Conservation (phyloP, 2,888 invertebrate species). For the Sesia apiformis region DNA sequence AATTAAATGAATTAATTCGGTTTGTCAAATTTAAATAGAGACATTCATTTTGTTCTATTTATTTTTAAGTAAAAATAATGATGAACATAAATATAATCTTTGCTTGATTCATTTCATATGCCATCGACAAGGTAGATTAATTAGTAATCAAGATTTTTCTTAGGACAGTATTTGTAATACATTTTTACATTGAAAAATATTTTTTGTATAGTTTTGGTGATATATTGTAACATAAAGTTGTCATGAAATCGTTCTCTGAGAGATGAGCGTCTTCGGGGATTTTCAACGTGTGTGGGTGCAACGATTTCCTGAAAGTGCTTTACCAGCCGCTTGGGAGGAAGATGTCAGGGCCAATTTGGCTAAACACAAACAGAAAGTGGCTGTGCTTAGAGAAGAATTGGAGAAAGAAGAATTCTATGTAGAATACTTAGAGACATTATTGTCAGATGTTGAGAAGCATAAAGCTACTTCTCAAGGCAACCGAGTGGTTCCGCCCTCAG, state of each 20-base stretch:
- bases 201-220: conserved; percentile 15
- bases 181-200: conserved; percentile 13
- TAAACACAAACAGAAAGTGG: conserved; percentile 91
- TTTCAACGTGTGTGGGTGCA: conserved; percentile 94
- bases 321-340: conserved; percentile 94
- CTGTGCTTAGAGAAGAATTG: conserved; percentile 86
- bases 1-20: background rate
- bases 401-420: conserved; percentile 94
- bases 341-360: conserved; percentile 92
- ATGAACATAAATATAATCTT: too few relatives aligned
- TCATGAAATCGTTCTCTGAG: conserved; percentile 72
- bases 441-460: conserved; percentile 90
- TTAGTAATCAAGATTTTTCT: conserved; percentile 13
- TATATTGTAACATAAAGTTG: conserved; percentile 60
- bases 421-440: conserved; percentile 87
- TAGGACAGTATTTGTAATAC: conserved; percentile 45
- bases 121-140: too few relatives aligned
- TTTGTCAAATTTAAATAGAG: background rate
- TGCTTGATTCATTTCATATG: too few relatives aligned
- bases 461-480: conserved; percentile 73
- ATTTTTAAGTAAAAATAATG: too few relatives aligned
- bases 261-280: conserved; percentile 92
- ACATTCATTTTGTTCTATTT: too few relatives aligned
- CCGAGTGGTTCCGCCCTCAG: conserved; percentile 68
- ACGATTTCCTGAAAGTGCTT: conserved; percentile 91